Conservation (phyloP, 2,113 vertebrate species). For the Chloebia gouldiae region DNA sequence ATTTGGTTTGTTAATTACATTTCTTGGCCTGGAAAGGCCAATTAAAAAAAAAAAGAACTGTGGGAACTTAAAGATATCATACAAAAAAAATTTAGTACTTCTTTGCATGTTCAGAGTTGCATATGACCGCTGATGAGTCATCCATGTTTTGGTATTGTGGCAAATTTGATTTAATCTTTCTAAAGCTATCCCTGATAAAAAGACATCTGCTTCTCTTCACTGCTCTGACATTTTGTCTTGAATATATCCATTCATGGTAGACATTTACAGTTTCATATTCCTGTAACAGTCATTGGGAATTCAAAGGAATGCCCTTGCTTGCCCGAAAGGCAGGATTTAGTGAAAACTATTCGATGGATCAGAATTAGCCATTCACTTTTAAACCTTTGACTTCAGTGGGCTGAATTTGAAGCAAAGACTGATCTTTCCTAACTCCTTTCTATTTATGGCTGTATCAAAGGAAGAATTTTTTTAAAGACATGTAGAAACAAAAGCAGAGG, state of each 20-base stretch:
- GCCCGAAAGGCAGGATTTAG: not conserved
- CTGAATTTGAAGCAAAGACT: not conserved
- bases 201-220: slow-evolving; percentile 26
- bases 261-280: not conserved
- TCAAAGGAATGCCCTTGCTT: not conserved
- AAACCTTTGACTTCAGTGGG: not conserved
- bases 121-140: slow-evolving; percentile 13
- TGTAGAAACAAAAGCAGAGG: not conserved
- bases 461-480: not conserved
- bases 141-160: not conserved
- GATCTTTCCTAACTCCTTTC: not conserved
- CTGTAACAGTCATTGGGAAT: not conserved
- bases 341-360: not conserved
- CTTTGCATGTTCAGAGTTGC: not conserved
- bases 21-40: not conserved
- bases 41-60: not conserved
- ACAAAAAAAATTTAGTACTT: not conserved
- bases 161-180: slow-evolving; percentile 31
- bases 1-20: not conserved
- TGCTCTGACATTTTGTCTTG: not conserved
- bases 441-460: not conserved
- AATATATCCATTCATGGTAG: slow-evolving; percentile 32
- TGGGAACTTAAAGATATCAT: not conserved
- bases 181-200: slow-evolving; percentile 8
- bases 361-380: not conserved